Evolutionary conservation across 1,140 invertebrate genomes (phyloP), one percentile per base, ranked within the genome.

Genomic region (Rhynchophorus ferrugineus): DNA sequence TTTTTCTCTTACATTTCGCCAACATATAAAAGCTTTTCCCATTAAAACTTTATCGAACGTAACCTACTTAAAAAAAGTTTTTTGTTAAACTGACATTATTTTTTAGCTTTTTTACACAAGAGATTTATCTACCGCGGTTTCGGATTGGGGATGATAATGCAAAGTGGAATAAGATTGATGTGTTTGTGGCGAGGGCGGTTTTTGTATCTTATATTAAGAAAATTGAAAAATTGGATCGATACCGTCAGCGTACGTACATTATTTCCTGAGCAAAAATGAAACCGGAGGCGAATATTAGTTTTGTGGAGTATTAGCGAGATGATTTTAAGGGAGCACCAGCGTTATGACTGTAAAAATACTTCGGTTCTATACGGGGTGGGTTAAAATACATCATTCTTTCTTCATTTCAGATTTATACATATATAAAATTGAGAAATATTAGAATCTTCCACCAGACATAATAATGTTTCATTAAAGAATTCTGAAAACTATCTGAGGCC

Each of bases 131-230:
- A 39, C 44, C 49, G 37, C 35, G 20, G 36, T 42, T 34, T 20
- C 33, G 22, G 43, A 34, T 44, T 52, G 50, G 50, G 50, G 44
- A 52, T 52, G 50, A 54, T 54, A 54, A 54, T 54, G 51, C 44
- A 47, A 54, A 54, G 51, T 47, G 38, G 51, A 54, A 45, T 47
- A 54, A 54, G 51, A 54, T 54, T 54, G 51, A 54, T 54, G 51
- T 54, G 51, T 54, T 54, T 47, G 44, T 54, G 35, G 37, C 39
- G 38, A 22, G 24, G 50, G 29, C 37, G 18, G 34, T 34, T 41
- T 13, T 14, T 49, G 38, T 54, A 35, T 47, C 44, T 47, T 47
- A 43, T 54, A 46, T 54, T 54, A 54, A 47, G 44, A 54, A 54
- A 54, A 54, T 54, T 54, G 51, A 54, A 54, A 54, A 46, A 42